phyloP scores from a whole-genome alignment of 2,888 invertebrate species.

The Pimpla rufipes region DNA sequence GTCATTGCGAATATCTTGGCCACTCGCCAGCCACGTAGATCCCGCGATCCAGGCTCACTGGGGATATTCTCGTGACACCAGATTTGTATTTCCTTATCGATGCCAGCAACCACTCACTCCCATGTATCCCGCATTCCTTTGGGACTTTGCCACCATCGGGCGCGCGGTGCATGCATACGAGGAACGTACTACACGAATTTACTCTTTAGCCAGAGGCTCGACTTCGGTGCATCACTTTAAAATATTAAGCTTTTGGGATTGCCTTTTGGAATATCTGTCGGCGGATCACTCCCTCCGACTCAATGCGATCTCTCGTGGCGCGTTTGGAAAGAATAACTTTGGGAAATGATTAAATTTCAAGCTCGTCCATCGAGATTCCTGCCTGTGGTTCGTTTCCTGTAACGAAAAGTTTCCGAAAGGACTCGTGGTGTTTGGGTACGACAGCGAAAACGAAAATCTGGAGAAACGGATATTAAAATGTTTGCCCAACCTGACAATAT shows the following conservation, averaged over 20 bases:
- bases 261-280: no score
- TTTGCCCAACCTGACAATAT: no score
- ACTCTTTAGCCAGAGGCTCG: background rate
- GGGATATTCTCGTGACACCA: slow-evolving; percentile 15
- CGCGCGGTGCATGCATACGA: background rate
- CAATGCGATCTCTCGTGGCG: no score
- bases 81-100: slow-evolving; percentile 43
- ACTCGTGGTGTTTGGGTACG: no score
- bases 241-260: background rate
- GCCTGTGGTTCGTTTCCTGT: no score
- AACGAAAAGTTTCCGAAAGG: no score
- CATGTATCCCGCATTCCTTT: slow-evolving; percentile 11
- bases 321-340: no score
- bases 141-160: background rate
- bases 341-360: no score
- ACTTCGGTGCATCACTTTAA: background rate
- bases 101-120: slow-evolving; percentile 37
- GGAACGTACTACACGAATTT: background rate
- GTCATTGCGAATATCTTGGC: slow-evolving; percentile 44
- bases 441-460: no score
- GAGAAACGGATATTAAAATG: no score
- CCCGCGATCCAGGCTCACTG: slow-evolving; percentile 40
- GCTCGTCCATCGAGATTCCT: no score
- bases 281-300: no score
- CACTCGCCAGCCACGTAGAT: slow-evolving; percentile 44